Evolutionary conservation across 2,888 invertebrate species (phyloP).

Genomic region (Tridacna crocea): DNA sequence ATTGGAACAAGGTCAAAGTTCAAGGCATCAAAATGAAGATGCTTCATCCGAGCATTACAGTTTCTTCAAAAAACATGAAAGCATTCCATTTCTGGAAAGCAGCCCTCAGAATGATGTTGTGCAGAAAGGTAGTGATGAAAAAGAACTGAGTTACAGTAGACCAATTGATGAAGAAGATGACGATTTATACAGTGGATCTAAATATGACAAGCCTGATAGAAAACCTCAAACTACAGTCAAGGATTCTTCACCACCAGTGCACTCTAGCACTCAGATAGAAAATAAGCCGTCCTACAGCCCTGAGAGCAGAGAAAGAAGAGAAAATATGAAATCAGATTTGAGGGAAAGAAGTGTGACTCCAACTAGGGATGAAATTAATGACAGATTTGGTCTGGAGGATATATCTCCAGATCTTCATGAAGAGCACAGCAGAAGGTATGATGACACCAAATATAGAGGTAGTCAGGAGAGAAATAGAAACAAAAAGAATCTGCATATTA

Average conservation of each 20-base stretch:
- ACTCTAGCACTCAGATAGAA: neutral
- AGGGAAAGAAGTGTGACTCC: constrained; percentile 45
- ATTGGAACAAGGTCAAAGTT: neutral
- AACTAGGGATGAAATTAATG: constrained; percentile 54
- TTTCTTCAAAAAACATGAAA: constrained; percentile 24
- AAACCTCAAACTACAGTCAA: too few relatives aligned
- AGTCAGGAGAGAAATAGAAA: neutral
- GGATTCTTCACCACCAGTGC: neutral
- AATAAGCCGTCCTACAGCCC: neutral
- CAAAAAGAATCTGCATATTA: constrained; percentile 6
- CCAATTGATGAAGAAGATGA: constrained; percentile 22
- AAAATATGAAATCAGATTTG: neutral
- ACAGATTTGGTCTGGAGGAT: constrained; percentile 52
- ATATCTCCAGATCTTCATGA: constrained; percentile 45
- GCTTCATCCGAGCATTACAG: constrained; percentile 6
- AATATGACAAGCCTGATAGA: constrained; percentile 9
- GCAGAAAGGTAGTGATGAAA: neutral
- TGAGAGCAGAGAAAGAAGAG: neutral
- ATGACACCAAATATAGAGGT: constrained; percentile 26
- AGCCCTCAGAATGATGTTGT: constrained; percentile 32
- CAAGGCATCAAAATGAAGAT: neutral
- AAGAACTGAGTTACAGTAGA: neutral
- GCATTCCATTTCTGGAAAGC: constrained; percentile 42
- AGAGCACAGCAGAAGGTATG: constrained; percentile 1
- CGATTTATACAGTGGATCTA: constrained; percentile 11